Base-by-base conservation (phyloP, 2,888 invertebrate species). In the Hydrotaea cyrtoneurina region DNA sequence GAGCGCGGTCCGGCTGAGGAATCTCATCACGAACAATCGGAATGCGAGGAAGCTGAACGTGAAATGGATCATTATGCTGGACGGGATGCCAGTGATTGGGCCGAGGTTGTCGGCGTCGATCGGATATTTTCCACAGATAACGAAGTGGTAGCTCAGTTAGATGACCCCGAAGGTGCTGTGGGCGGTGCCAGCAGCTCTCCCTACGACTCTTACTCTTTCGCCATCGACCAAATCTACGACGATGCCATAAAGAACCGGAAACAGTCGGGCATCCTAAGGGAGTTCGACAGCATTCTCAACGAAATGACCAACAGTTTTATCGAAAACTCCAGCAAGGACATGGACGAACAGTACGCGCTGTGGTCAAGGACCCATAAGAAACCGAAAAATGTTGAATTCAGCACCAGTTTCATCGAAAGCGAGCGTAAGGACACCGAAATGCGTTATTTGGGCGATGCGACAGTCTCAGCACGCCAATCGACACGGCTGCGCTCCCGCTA, bases 1-100 rank as follows among this genome's bases (percentile, higher is more conserved):
- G 91, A 91, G 43, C 90, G 89, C 4, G 91, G 91, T 21, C 88
- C 91, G 0, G 89, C 91, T 1, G 92, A 92, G 80, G 92, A 92
- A 23, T 92, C 92, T 0, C 91, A 92, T 78, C 92, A 92, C 50
- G 92, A 92, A 31, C 91, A 90, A 0, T 92, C 91, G 0, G 92
- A 92, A 83, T 91, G 92, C 55, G 92, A 92, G 79, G 92, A 92
- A 83, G 92, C 91, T 1, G 92, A 92, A 55, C 88, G 90, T 1
- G 91, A 92, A 81, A 88, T 89, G 7, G 91, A 92, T 87, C 88
- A 89, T 3, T 91, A 91, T 86, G 90, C 89, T 0, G 89, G 87
- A 57, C 88, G 89, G 0, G 88, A 87, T n/a, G 91, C 90, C 3
- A 87, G 90, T 66, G 92, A 92, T 73, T 91, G 92, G 92, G 89